Percentiles rank a stretch among this genome's conserved stretches.
Evolutionary conservation across 2,113 vertebrate species (phyloP).

Genomic region (Onychorhynchus coronatus): DNA sequence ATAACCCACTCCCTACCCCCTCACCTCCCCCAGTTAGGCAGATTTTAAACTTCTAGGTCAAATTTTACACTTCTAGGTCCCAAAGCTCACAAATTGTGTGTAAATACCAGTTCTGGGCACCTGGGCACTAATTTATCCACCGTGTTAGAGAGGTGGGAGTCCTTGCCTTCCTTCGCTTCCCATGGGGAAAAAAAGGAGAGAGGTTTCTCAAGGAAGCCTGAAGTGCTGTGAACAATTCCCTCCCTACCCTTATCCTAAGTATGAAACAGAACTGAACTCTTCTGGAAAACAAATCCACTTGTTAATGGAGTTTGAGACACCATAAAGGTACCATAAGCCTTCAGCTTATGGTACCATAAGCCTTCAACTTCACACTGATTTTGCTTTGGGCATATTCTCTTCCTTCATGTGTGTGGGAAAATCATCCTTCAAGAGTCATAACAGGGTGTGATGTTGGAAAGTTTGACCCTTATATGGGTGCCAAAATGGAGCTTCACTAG

Average conservation of each 20-base stretch:
- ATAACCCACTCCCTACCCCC: no score
- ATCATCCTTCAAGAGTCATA: not conserved
- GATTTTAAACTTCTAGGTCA: not conserved
- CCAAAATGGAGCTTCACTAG: not conserved
- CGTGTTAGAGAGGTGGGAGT: not conserved
- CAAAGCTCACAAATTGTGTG: not conserved
- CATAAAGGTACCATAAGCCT: not conserved
- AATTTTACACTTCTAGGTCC: not conserved
- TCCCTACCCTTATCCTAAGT: not conserved
- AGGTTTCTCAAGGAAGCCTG: not conserved
- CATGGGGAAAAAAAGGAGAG: not conserved
- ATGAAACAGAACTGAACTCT: not conserved
- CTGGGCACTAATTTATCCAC: not conserved
- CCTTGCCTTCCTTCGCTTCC: not conserved
- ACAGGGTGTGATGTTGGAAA: accelerated
- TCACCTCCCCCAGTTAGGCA: not conserved
- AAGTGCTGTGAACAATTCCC: not conserved
- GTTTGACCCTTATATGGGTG: not conserved
- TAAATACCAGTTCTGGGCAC: not conserved
- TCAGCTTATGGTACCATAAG: not conserved
- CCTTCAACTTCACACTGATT: not conserved
- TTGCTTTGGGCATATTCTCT: not conserved
- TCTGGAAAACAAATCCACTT: not conserved
- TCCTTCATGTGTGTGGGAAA: not conserved
- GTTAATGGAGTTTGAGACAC: not conserved